Evolutionary conservation across 2,888 invertebrate species (phyloP), one percentile per base, ranked within the genome.

Genomic region (Flexamia atlantica): DNA sequence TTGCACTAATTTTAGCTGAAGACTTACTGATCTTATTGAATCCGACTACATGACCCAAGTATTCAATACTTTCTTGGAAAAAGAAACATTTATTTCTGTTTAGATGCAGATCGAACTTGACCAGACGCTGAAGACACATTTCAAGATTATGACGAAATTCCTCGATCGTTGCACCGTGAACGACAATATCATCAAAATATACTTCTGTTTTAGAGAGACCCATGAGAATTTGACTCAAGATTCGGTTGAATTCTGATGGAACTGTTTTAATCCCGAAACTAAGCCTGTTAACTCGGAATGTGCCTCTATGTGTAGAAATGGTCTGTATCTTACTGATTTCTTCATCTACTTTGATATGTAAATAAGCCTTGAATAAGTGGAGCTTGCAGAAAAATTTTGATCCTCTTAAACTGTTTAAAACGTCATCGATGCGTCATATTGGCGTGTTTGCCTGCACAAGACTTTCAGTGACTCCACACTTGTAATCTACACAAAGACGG

Each of bases 391-490:
- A 83, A 28, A 81, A 81, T 46, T 20, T 83, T 25, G 83, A 82
- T 40, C 80, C 80, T 81, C 80, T 28, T 25, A 83, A 30, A 50
- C 79, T 50, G 32, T 50, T 20, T 30, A 83, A 46, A 7, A 83
- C 40, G 5, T 83, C 83, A 17, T 82, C 83, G n/a, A 83, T 83
- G 5, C 79, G 17, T 28, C 32, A 12, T 5, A 83, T 83, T 14
- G 83, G 81, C 12, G 30, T n/a, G 46, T 87, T 84, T 74, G 86
- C 86, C 10, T 79, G 30, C 0, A 86, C 76, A 12, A 88, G 57
- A 70, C 83, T 83, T 36, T 3, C 53, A 36, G 4, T 36, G 9
- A 36, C 36, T 36, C 36, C 36, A 36, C 36, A 36, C 9, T 36
- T 36, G 36, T 53, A 53, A 53, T 53, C 53, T 20, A 53, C 53